These are phyloP conservation scores for Coleophora deauratella DNA, from an alignment of 2,888 invertebrate species.

Conservation along the genomic window DNA sequence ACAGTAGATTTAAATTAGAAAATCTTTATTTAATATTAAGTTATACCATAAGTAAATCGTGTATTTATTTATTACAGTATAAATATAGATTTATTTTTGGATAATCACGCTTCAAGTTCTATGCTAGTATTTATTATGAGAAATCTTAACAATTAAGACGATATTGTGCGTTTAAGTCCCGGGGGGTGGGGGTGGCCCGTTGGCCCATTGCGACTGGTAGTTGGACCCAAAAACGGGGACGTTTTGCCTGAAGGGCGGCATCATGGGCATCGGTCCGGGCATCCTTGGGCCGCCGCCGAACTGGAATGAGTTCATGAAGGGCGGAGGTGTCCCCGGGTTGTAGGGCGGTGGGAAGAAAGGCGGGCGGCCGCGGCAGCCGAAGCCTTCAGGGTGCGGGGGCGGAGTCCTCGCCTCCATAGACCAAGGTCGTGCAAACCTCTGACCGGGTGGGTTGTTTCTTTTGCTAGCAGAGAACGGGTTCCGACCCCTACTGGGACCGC, in stretches of 20 bases:
- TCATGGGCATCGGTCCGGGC: constrained; percentile 24
- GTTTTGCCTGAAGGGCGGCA: constrained; percentile 32
- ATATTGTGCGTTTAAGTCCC: constrained; percentile 34
- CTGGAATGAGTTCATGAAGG: constrained; percentile 35
- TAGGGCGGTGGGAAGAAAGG: constrained; percentile 37
- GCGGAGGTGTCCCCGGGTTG: constrained; percentile 24
- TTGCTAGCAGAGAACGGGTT: constrained; percentile 44
- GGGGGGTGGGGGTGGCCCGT: constrained; percentile 49
- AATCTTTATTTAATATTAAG: constrained; percentile 4
- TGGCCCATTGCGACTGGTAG: constrained; percentile 46
- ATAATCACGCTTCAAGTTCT: constrained; percentile 55
- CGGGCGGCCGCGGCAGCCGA: constrained; percentile 24
- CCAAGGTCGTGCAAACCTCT: constrained; percentile 36
- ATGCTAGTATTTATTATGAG: constrained; percentile 25
- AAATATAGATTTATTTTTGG: constrained; percentile 68
- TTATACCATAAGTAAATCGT: constrained; percentile 20
- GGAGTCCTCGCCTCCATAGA: constrained; percentile 32
- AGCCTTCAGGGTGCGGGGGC: constrained; percentile 32
- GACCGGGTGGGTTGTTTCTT: constrained; percentile 27
- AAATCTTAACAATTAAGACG: constrained; percentile 20
- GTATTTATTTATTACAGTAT: constrained; percentile 52
- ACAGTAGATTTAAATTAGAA: background rate
- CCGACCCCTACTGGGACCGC: constrained; percentile 47
- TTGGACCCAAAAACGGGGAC: constrained; percentile 38
- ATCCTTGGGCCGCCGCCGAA: constrained; percentile 39